phyloP scores from a whole-genome alignment of 2,113 vertebrate species.

The Hippoglossus stenolepis region DNA sequence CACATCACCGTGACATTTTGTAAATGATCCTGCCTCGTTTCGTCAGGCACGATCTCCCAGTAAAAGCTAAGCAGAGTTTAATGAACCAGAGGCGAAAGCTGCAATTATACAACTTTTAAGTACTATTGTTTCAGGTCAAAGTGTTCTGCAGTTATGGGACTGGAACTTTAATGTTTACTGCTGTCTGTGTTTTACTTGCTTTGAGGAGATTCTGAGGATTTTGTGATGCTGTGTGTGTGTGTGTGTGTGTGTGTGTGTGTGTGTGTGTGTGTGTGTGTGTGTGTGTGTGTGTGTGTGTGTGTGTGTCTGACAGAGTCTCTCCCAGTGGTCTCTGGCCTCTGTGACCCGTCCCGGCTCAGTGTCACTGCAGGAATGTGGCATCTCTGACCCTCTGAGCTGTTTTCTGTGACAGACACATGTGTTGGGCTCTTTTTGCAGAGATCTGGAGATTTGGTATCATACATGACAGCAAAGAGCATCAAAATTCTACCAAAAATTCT shows the following conservation, averaged over 20 bases:
- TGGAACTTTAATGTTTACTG: not conserved
- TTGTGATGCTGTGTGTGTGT: constrained; percentile 4
- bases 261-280: not conserved
- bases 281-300: constrained; percentile 1
- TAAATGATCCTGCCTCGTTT: constrained; percentile 13
- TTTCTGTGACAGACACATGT: constrained; percentile 19
- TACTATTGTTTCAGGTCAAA: too few relatives aligned
- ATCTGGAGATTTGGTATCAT: constrained; percentile 14
- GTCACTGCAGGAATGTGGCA: constrained; percentile 64
- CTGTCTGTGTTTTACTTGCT: not conserved
- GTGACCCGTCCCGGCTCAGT: constrained; percentile 48
- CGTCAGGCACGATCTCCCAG: constrained; percentile 1
- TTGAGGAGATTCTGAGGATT: constrained; percentile 1
- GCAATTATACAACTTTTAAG: not conserved
- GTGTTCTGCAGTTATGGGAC: too few relatives aligned
- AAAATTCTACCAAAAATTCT: too few relatives aligned
- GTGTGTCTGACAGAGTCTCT: constrained; percentile 12
- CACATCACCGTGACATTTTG: constrained; percentile 16
- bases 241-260: not conserved
- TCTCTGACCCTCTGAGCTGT: constrained; percentile 48
- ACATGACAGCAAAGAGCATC: constrained; percentile 14
- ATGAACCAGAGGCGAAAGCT: not conserved
- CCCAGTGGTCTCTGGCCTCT: constrained; percentile 38
- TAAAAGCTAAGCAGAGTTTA: constrained; percentile 18
- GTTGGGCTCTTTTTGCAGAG: constrained; percentile 13